A percentile compares a stretch with the other conserved stretches of the same genome.
Evolutionary conservation across 2,888 invertebrate species (phyloP).

Genomic region (Limnephilus rhombicus): DNA sequence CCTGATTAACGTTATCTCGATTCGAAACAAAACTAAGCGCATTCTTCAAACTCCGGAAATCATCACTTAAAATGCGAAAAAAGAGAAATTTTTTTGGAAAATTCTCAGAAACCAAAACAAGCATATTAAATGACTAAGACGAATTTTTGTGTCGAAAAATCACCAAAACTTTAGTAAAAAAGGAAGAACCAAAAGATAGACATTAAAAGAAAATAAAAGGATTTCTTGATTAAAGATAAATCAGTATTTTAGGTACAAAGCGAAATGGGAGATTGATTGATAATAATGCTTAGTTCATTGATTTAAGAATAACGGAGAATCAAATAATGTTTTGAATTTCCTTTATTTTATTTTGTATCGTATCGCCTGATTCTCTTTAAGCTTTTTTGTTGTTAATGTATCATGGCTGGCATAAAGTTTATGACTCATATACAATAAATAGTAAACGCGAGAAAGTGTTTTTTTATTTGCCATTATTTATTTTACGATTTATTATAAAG

Average conservation of each 20-base stretch:
- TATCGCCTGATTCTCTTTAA: neutral
- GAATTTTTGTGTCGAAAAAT: neutral
- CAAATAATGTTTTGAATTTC: neutral
- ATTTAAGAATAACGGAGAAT: constrained; percentile 25
- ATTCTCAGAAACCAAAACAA: neutral
- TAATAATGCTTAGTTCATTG: constrained; percentile 19
- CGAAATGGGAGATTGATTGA: constrained; percentile 46
- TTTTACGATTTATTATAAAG: neutral
- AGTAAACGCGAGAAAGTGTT: neutral
- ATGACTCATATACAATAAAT: neutral
- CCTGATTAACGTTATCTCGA: too few relatives aligned
- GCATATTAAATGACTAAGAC: neutral
- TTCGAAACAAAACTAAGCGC: neutral
- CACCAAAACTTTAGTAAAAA: neutral
- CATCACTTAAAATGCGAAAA: too few relatives aligned
- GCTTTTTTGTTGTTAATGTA: neutral
- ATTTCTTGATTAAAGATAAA: constrained; percentile 53
- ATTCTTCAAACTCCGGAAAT: neutral
- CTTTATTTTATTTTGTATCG: neutral
- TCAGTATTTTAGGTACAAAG: constrained; percentile 19
- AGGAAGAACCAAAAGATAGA: constrained; percentile 30
- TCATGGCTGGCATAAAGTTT: neutral
- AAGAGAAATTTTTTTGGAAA: neutral
- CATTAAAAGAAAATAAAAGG: constrained; percentile 50
- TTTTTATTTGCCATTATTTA: neutral